phyloP scores from a whole-genome alignment of 1,140 invertebrate genomes.

The Cotesia vestalis region DNA sequence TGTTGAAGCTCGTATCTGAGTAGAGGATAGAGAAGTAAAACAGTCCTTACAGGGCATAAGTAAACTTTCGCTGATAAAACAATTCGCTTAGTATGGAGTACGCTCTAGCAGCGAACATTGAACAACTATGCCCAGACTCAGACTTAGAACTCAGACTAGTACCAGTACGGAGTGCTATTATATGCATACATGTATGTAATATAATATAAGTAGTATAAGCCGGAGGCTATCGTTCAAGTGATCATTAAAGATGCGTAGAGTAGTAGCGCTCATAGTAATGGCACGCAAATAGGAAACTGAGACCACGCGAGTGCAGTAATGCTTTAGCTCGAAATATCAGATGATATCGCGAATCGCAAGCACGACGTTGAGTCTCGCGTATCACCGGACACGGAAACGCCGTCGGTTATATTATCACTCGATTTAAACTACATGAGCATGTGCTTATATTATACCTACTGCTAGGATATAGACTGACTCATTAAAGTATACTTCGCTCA shows the following conservation, averaged over 20 bases:
- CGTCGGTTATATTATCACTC: conserved; percentile 36
- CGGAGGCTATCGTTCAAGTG: conserved; percentile 2
- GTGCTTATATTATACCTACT: conserved; percentile 7
- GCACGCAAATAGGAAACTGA: conserved; percentile 14
- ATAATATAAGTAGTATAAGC: neutral
- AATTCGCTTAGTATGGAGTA: too few relatives aligned
- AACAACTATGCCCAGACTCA: too few relatives aligned
- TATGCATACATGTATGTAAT: too few relatives aligned
- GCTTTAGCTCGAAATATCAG: conserved; percentile 12
- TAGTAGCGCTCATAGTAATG: neutral
- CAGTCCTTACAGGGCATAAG: conserved; percentile 14
- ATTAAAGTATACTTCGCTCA: conserved; percentile 25
- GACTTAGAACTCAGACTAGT: too few relatives aligned
- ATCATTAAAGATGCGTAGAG: conserved; percentile 16
- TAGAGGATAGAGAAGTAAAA: neutral
- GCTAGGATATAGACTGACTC: conserved; percentile 19
- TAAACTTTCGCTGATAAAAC: conserved; percentile 1
- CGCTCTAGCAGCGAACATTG: too few relatives aligned
- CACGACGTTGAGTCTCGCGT: conserved; percentile 8
- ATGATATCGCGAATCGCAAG: conserved; percentile 27
- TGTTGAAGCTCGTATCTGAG: conserved; percentile 8
- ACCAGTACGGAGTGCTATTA: too few relatives aligned
- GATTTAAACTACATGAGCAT: neutral
- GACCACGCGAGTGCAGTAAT: neutral
- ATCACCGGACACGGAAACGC: conserved; percentile 37